Evolutionary conservation across 2,797 vertebrate species (phyloP).

Genomic region (Nyctibius grandis): DNA sequence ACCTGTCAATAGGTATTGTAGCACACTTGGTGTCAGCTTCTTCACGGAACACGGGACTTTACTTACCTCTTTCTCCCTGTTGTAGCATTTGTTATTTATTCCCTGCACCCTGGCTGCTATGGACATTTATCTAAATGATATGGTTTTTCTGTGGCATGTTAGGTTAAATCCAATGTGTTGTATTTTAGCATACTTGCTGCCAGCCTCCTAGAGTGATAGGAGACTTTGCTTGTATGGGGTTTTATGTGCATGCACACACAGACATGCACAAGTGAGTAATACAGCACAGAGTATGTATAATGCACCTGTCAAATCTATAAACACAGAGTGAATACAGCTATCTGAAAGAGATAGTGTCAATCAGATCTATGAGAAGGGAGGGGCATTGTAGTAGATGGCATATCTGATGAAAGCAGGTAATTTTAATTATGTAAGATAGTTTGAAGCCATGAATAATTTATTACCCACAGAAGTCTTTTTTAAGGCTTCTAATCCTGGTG

Average conservation of each 20-base stretch:
- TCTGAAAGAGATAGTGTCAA: slow-evolving; percentile 60
- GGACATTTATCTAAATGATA: background rate
- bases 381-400: slow-evolving; percentile 59
- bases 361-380: slow-evolving; percentile 43
- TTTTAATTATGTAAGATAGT: slow-evolving; percentile 75
- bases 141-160: background rate
- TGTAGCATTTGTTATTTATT: background rate
- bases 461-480: slow-evolving; percentile 53
- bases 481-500: slow-evolving; percentile 33
- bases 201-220: background rate
- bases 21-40: background rate
- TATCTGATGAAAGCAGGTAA: slow-evolving; percentile 73
- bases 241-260: background rate
- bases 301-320: slow-evolving; percentile 32
- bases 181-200: background rate
- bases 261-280: background rate
- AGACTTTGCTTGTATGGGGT: background rate
- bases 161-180: background rate
- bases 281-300: background rate
- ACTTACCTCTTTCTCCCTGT: background rate
- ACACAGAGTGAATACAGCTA: slow-evolving; percentile 37
- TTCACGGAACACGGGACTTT: background rate
- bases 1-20: background rate
- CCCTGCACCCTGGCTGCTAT: background rate
- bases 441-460: slow-evolving; percentile 75